A percentile compares a stretch with the other conserved stretches of the same genome.
These are phyloP conservation scores for Hirtodrosophila histrioides DNA, from an alignment of 2,888 invertebrate species.

Conservation along the genomic window DNA sequence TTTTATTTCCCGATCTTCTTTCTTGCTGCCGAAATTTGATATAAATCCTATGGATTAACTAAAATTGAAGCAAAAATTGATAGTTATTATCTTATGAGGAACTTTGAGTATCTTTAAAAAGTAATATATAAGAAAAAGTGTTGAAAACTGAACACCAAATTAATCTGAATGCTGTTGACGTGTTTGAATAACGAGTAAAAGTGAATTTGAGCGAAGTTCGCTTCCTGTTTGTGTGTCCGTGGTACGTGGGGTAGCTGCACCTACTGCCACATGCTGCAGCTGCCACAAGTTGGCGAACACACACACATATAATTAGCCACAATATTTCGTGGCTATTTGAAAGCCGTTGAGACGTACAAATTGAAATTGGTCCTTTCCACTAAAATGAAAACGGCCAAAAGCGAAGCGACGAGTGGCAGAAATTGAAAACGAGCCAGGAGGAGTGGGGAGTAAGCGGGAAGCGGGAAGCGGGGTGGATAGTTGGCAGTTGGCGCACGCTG, in stretches of 20 bases:
- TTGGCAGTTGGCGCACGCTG: constrained; percentile 40
- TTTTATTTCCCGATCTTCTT: too few relatives aligned
- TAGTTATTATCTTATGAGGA: too few relatives aligned
- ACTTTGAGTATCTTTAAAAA: too few relatives aligned
- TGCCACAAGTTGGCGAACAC: constrained; percentile 12
- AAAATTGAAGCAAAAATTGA: too few relatives aligned
- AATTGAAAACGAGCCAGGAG: constrained; percentile 31
- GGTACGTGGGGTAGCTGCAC: background rate
- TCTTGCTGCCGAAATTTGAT: too few relatives aligned
- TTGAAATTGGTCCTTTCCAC: constrained; percentile 78
- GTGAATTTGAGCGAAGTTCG: constrained; percentile 36
- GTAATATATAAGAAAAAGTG: background rate
- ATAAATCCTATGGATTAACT: too few relatives aligned
- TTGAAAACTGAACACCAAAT: background rate
- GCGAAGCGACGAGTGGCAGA: constrained; percentile 22
- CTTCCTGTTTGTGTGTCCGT: constrained; percentile 61
- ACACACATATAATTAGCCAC: constrained; percentile 58
- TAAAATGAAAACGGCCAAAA: constrained; percentile 53
- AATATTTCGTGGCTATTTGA: constrained; percentile 62
- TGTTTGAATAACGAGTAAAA: constrained; percentile 43
- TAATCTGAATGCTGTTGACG: constrained; percentile 3
- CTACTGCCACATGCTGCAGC: constrained; percentile 24
- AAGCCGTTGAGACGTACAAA: constrained; percentile 60
- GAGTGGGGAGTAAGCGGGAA: constrained; percentile 1
- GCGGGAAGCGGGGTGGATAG: too few relatives aligned